Percentiles rank a stretch among this genome's conserved stretches.
phyloP scores from a whole-genome alignment of 1,140 invertebrate genomes.

The Lordiphosa clarofinis region DNA sequence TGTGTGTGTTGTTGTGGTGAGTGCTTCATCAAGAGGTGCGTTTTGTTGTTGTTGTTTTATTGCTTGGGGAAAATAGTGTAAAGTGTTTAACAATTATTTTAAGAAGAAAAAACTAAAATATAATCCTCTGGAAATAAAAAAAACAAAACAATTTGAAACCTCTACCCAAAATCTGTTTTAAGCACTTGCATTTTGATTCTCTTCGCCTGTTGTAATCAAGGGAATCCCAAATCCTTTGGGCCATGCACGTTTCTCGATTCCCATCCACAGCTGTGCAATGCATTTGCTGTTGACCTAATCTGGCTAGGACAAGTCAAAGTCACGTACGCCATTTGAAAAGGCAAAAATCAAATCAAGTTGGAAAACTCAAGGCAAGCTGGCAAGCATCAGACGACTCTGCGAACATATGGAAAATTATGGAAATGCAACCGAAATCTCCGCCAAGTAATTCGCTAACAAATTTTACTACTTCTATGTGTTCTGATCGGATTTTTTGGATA shows the following conservation, averaged over 20 bases:
- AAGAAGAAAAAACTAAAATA: background rate
- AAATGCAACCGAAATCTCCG: constrained; percentile 3
- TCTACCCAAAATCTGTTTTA: background rate
- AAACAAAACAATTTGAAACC: background rate
- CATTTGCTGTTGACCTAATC: constrained; percentile 46
- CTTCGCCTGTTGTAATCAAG: background rate
- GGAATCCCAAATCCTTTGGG: constrained; percentile 34
- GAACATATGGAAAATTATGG: constrained; percentile 1
- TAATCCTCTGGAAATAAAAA: background rate
- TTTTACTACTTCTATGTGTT: no score
- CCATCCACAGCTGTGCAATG: constrained; percentile 15
- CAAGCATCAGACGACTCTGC: constrained; percentile 2
- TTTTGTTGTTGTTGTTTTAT: constrained; percentile 8
- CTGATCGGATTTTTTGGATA: no score
- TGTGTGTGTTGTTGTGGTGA: constrained; percentile 5
- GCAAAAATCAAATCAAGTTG: constrained; percentile 28
- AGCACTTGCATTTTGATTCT: constrained; percentile 12
- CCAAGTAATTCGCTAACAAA: background rate
- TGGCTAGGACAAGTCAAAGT: constrained; percentile 26
- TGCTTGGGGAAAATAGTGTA: background rate
- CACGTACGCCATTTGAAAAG: constrained; percentile 44
- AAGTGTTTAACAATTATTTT: background rate
- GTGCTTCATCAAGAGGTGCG: constrained; percentile 24
- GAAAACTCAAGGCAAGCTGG: constrained; percentile 11
- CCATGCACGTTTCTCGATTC: constrained; percentile 27